Conservation (phyloP, 2,113 vertebrate genomes). For the Papio anubis region DNA sequence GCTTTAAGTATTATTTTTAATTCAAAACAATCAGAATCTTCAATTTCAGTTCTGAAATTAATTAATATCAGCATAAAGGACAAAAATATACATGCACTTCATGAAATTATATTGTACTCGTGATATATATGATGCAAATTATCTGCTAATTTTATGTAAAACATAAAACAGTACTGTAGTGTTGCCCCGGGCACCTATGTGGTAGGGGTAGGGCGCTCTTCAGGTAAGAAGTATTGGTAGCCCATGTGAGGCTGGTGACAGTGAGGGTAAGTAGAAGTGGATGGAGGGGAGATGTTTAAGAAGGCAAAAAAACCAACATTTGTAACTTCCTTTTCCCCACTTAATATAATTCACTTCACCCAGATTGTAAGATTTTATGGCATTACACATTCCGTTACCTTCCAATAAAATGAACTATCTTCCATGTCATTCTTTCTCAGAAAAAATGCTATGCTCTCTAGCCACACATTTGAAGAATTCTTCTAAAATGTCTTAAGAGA, state of each 20-base stretch:
- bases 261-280: neutral
- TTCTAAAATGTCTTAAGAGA: neutral
- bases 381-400: neutral
- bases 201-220: neutral
- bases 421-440: neutral
- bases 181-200: accelerated
- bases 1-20: neutral
- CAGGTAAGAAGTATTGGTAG: too few relatives aligned
- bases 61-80: neutral
- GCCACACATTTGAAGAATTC: neutral
- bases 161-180: neutral
- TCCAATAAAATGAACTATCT: neutral
- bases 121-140: neutral
- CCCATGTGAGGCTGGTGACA: neutral
- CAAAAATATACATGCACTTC: neutral
- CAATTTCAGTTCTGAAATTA: neutral
- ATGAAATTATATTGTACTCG: neutral
- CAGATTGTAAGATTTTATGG: neutral
- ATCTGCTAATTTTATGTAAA: neutral
- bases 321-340: neutral
- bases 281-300: neutral
- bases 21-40: neutral
- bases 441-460: neutral
- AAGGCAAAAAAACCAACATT: neutral
- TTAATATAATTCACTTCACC: neutral